Conservation (phyloP, 2,113 vertebrate genomes). For the Pseudorhombus dupliciocellatus region DNA sequence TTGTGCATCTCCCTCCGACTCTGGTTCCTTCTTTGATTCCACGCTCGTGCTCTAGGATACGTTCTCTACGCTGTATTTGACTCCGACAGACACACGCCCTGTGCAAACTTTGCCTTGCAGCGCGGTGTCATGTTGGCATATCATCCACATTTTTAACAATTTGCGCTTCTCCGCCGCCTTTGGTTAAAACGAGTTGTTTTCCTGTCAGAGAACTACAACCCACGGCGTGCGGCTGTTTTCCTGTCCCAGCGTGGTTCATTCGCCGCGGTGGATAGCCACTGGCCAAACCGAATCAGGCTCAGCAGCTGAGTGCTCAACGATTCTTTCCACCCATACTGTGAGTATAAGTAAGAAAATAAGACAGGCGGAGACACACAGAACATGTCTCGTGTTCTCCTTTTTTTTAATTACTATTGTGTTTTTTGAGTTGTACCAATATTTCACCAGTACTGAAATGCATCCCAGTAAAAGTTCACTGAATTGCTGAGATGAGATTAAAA, state of each 20-base stretch:
- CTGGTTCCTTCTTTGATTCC: conserved; percentile 56
- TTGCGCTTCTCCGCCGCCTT: conserved; percentile 43
- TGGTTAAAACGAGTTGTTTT: conserved; percentile 53
- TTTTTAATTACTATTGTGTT: conserved; percentile 1
- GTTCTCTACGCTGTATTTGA: conserved; percentile 43
- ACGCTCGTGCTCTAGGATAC: conserved; percentile 50
- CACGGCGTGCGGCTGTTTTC: conserved; percentile 46
- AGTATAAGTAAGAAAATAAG: neutral
- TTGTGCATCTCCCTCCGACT: conserved; percentile 30
- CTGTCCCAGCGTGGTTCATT: conserved; percentile 43
- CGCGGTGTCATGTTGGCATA: conserved; percentile 45
- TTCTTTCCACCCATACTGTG: neutral
- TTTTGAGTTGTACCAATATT: neutral
- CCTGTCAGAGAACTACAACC: conserved; percentile 56
- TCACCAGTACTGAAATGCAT: conserved; percentile 6
- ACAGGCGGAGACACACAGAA: neutral
- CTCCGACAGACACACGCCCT: conserved; percentile 19
- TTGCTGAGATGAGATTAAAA: conserved; percentile 25
- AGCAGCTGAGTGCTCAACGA: conserved; percentile 36
- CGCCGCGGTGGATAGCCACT: conserved; percentile 38
- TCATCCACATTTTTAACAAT: conserved; percentile 58
- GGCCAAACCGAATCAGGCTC: conserved; percentile 47
- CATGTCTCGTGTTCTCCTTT: neutral
- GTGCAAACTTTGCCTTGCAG: conserved; percentile 55
- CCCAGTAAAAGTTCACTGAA: neutral